Conservation (phyloP, 2,888 invertebrate genomes). For the Cybosia mesomella region DNA sequence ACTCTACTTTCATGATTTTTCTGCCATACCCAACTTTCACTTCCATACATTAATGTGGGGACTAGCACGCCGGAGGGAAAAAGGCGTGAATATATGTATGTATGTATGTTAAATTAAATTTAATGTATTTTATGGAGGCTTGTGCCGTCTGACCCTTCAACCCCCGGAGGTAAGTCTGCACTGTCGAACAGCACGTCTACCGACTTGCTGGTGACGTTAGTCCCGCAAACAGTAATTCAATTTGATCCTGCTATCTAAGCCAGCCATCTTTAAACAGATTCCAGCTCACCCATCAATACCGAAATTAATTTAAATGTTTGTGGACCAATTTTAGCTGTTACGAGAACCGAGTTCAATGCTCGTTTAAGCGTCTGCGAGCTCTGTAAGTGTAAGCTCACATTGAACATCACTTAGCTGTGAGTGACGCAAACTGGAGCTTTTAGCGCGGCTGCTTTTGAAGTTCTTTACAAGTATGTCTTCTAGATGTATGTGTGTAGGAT, state of each 20-base stretch:
- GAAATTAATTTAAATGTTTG: background rate
- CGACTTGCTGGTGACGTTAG: background rate
- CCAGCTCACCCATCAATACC: background rate
- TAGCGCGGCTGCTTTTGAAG: background rate
- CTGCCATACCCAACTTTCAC: no score
- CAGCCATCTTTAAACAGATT: background rate
- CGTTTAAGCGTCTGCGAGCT: background rate
- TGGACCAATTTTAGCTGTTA: conserved; percentile 4
- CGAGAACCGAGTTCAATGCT: conserved; percentile 5
- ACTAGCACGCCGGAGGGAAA: no score
- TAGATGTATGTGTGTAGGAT: no score
- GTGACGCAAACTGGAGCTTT: conserved; percentile 4
- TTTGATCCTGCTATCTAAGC: background rate
- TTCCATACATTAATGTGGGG: no score
- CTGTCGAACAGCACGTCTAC: no score
- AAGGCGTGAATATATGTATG: no score
- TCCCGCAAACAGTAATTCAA: background rate
- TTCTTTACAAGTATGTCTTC: background rate
- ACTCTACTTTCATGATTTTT: no score
- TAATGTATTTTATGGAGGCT: no score
- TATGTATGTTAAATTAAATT: no score
- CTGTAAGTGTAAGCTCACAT: background rate
- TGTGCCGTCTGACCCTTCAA: no score
- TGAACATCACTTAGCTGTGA: background rate
- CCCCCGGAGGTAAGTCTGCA: no score